Conservation (phyloP, 2,797 vertebrate species). For the Potorous gilbertii region DNA sequence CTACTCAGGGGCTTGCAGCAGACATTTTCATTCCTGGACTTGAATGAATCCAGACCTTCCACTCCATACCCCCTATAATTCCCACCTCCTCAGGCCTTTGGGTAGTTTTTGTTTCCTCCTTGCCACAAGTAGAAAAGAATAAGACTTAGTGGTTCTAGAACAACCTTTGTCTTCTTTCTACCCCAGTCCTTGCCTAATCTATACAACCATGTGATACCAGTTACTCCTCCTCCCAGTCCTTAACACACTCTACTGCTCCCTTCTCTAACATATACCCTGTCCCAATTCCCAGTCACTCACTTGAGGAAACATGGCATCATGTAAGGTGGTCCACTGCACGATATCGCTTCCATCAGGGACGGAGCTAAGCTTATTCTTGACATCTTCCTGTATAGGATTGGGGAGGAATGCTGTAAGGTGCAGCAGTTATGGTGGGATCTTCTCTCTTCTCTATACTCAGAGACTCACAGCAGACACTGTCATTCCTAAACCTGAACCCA, state of each 20-base stretch:
- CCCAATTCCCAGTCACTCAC: conserved; percentile 36
- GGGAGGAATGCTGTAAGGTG: not conserved
- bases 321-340: conserved; percentile 67
- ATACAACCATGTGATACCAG: not conserved
- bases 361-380: conserved; percentile 9
- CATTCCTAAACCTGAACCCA: not conserved
- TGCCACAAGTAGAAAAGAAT: not conserved
- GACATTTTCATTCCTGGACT: no score
- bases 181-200: not conserved
- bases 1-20: not conserved
- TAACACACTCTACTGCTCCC: fast-evolving
- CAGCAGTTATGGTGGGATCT: not conserved
- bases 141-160: not conserved
- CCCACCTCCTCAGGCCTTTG: not conserved
- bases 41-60: not conserved
- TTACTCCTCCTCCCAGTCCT: not conserved
- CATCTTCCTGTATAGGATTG: conserved; percentile 15
- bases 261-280: not conserved
- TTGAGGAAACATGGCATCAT: conserved; percentile 8
- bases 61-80: not conserved
- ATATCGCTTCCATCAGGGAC: conserved; percentile 19
- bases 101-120: not conserved
- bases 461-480: not conserved
- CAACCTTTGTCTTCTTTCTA: not conserved
- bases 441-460: not conserved